Evolutionary conservation across 2,888 invertebrate genomes (phyloP), one percentile per base, ranked within the genome.

Genomic region (Hirtodrosophila alboralis): DNA sequence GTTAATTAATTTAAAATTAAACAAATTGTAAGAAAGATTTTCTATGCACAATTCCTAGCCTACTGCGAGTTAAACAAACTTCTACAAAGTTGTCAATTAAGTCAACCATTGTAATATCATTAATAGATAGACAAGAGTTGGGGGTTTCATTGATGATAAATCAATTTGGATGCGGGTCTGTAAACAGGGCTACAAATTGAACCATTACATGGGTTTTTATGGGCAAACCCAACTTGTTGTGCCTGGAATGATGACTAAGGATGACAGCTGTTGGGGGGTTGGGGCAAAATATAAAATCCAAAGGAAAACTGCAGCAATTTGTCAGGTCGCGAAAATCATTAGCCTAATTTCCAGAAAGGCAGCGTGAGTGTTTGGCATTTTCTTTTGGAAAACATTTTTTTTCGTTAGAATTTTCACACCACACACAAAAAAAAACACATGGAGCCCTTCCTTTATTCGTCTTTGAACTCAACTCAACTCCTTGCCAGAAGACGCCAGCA

Each of bases 251-350:
- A 70, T 75, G 76, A 65, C 62, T 62, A 62, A 68, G 60, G 57
- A n/a, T n/a, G n/a, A 40, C 40, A 53, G 66, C n/a, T n/a, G n/a
- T n/a, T n/a, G n/a, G n/a, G n/a, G n/a, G n/a, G n/a, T n/a, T n/a
- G 61, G 41, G 48, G 26, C 10, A 33, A 40, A 34, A 18, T 23
- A 23, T 7, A 8, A 1, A 23, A 23, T 7, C 4, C 8, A 5
- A 23, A 10, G 43, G 14, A 72, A 48, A 85, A 83, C 79, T 79
- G 79, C 79, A 69, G 75, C 65, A 75, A 79, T 79, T 83, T 79
- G 83, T 83, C 75, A 83, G 85, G 3, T 43, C 56, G 34, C 56
- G n/a, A 36, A 66, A 85, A 79, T 79, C 79, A 79, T 79, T 79
- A 79, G 79, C 79, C 79, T 79, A 79, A 79, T 79, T 79, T 83